Evolutionary conservation across 2,113 vertebrate genomes (phyloP), one percentile per base, ranked within the genome.

Genomic region (Lipophrys pholis): DNA sequence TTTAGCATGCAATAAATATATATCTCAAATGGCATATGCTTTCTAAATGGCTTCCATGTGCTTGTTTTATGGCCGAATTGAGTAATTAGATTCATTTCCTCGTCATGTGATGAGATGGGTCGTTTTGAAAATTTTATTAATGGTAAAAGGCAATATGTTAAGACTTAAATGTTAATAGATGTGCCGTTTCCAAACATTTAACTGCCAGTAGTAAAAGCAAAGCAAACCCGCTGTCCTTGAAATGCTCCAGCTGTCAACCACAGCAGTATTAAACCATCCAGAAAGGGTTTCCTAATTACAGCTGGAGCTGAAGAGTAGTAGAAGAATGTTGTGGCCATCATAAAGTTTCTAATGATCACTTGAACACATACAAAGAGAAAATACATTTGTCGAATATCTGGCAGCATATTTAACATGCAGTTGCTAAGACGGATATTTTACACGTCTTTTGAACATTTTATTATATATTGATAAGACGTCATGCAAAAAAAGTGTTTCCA

Each of bases 1-100:
- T 80, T 84, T 83, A 87, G 89, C 87, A 92, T 90, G 86, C 85
- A 93, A 93, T 93, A 93, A 94, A 93, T 82, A 76, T 88, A 77
- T 86, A 87, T 90, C 83, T 87, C 57, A 91, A 90, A 88, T 85
- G 67, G 73, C 76, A 87, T 66, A 80, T 11, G 49, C 68, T 87
- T 92, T 91, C 82, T 87, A 84, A 89, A 87, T 53, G 0, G 69
- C 57, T 66, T 84, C 49, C 43, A 12, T 80, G 63, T 84, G 71
- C 78, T 56, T 84, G 77, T 84, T 83, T 75, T 4, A 30, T 68
- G 9, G 6, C 21, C 17, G n/a, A 4, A 36, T n/a, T 45, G 45
- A 21, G 42, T 52, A 15, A 68, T 62, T 64, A 45, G 55, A 48
- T 65, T 46, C 36, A 41, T 43, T 46, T 30, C 16, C 7, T 12